A percentile compares a stretch with the other conserved stretches of the same genome.
phyloP scores from a whole-genome alignment of 1,140 invertebrate genomes.

The Scaptomyza pallida region DNA sequence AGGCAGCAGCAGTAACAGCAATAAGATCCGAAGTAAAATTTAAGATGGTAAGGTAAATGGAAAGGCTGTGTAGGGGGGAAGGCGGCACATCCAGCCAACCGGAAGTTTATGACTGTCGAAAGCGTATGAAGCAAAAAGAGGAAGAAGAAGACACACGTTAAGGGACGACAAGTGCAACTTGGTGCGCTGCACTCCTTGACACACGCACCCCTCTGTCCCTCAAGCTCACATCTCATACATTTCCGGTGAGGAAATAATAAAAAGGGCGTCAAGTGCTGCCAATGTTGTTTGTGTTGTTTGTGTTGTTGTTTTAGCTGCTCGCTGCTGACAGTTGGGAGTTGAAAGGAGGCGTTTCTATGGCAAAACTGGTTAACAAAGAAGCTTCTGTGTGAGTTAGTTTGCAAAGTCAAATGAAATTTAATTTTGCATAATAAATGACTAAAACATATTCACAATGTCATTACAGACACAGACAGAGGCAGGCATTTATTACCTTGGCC shows the following conservation, averaged over 20 bases:
- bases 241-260: conserved; percentile 47
- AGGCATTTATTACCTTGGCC: conserved; percentile 44
- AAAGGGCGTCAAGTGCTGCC: conserved; percentile 40
- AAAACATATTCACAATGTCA: conserved; percentile 45
- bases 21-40: conserved; percentile 16
- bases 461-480: conserved; percentile 5
- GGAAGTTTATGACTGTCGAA: conserved; percentile 67
- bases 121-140: conserved; percentile 29
- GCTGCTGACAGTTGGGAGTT: conserved; percentile 8
- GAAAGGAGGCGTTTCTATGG: conserved; percentile 25
- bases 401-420: conserved; percentile 64
- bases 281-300: conserved; percentile 17
- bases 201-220: background rate
- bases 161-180: conserved; percentile 35
- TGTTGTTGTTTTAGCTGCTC: background rate
- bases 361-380: conserved; percentile 31
- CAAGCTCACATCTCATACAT: no score
- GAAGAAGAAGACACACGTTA: conserved; percentile 25
- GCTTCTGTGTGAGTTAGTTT: conserved; percentile 24
- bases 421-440: conserved; percentile 63
- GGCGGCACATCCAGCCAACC: conserved; percentile 47
- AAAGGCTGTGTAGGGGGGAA: conserved; percentile 3
- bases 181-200: conserved; percentile 30
- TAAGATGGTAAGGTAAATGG: conserved; percentile 16
- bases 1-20: background rate